Evolutionary conservation across 2,888 invertebrate genomes (phyloP).

Genomic region (Melinopterus prodromus): DNA sequence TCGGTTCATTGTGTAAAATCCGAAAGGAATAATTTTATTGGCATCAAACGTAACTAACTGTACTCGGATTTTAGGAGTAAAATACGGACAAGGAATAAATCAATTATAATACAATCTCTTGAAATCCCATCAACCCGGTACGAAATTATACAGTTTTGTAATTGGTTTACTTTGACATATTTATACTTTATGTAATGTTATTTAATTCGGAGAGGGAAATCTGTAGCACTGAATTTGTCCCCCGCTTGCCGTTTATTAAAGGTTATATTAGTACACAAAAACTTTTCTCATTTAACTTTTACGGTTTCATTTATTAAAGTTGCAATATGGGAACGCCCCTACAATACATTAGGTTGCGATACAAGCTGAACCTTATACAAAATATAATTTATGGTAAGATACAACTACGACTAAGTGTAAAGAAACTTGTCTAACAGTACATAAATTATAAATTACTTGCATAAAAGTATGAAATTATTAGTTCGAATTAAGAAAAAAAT

Average conservation of each 20-base stretch:
- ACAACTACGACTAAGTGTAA: too few species aligned
- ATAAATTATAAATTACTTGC: too few species aligned
- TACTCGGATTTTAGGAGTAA: neutral
- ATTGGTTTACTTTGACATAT: neutral
- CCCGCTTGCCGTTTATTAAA: neutral
- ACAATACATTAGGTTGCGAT: too few species aligned
- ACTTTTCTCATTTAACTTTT: neutral
- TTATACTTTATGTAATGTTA: neutral
- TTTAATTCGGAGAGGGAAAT: neutral
- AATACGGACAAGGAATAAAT: neutral
- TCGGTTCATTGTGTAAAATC: too few species aligned
- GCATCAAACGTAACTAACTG: too few species aligned
- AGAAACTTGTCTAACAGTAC: too few species aligned
- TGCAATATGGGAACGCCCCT: neutral
- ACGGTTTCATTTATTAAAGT: neutral
- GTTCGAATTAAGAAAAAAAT: too few species aligned
- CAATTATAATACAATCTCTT: conserved; percentile 16
- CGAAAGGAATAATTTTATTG: too few species aligned
- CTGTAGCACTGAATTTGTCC: neutral
- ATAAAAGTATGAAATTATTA: too few species aligned
- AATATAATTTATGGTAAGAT: too few species aligned
- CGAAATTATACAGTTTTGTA: neutral
- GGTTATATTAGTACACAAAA: neutral
- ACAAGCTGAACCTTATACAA: too few species aligned
- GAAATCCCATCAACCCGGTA: neutral